These are phyloP conservation scores for Cyanistes caeruleus DNA, from an alignment of 2,113 vertebrate species.

Conservation along the genomic window DNA sequence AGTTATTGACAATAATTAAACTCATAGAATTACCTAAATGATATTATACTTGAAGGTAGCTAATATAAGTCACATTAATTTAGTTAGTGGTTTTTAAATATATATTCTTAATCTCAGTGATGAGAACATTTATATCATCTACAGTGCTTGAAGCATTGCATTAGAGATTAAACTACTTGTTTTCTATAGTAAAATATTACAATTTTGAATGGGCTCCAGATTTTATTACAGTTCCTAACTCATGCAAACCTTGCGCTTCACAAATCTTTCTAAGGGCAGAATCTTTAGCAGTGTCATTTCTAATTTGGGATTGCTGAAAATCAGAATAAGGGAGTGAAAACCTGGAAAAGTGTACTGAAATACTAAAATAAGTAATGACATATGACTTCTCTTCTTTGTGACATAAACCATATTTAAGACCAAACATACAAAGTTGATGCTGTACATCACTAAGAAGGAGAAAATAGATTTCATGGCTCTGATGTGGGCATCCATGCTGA, in stretches of 20 bases:
- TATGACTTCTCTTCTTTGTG: accelerated
- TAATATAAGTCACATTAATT: background rate
- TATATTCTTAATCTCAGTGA: background rate
- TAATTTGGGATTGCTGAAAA: conserved; percentile 24
- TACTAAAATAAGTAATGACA: accelerated
- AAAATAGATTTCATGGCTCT: conserved; percentile 22
- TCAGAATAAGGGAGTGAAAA: background rate
- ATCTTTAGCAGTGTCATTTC: background rate
- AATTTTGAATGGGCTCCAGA: background rate
- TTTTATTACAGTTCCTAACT: background rate
- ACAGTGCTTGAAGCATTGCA: background rate
- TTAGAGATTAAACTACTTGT: background rate
- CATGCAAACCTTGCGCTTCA: background rate
- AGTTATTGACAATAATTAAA: background rate
- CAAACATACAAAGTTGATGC: background rate
- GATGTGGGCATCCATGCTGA: background rate
- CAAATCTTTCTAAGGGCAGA: background rate
- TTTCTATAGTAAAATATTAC: background rate
- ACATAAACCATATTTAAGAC: background rate
- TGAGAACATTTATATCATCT: background rate
- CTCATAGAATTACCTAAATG: background rate
- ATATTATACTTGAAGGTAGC: background rate
- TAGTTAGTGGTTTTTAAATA: background rate
- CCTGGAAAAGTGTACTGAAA: background rate
- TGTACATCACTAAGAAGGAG: background rate